Conservation (phyloP, 2,797 vertebrate species). For the Scleropages formosus region DNA sequence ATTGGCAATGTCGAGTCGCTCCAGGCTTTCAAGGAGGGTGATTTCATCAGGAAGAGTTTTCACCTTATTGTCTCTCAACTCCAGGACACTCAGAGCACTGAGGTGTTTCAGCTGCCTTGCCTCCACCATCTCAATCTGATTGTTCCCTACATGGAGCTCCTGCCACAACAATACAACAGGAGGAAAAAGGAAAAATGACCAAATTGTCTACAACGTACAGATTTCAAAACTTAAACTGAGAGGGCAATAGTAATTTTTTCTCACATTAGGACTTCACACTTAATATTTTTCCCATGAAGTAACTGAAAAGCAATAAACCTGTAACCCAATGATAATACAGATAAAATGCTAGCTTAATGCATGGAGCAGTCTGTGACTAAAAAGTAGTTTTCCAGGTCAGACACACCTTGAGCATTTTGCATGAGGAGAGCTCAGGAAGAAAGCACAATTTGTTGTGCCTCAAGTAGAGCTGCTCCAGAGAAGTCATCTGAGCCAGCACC, state of each 20-base stretch:
- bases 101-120: slow-evolving; percentile 73
- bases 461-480: slow-evolving; percentile 79
- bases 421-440: slow-evolving; percentile 73
- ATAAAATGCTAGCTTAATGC: too few relatives aligned
- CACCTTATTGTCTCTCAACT: slow-evolving; percentile 82
- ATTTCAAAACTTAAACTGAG: too few relatives aligned
- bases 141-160: slow-evolving; percentile 83
- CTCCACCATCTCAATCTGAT: slow-evolving; percentile 74
- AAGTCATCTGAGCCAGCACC: slow-evolving; percentile 72
- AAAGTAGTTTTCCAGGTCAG: too few relatives aligned
- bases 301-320: too few relatives aligned
- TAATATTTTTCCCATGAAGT: too few relatives aligned
- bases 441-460: slow-evolving; percentile 72
- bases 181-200: not conserved
- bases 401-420: slow-evolving; percentile 74
- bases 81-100: slow-evolving; percentile 72
- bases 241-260: too few relatives aligned
- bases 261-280: too few relatives aligned
- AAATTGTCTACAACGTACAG: too few relatives aligned
- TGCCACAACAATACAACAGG: slow-evolving; percentile 38
- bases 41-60: slow-evolving; percentile 79
- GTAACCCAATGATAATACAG: too few relatives aligned
- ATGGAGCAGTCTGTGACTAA: too few relatives aligned
- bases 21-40: slow-evolving; percentile 70
- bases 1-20: slow-evolving; percentile 80